These are phyloP conservation scores for Beris chalybata DNA, from an alignment of 2,888 invertebrate genomes.

Conservation along the genomic window DNA sequence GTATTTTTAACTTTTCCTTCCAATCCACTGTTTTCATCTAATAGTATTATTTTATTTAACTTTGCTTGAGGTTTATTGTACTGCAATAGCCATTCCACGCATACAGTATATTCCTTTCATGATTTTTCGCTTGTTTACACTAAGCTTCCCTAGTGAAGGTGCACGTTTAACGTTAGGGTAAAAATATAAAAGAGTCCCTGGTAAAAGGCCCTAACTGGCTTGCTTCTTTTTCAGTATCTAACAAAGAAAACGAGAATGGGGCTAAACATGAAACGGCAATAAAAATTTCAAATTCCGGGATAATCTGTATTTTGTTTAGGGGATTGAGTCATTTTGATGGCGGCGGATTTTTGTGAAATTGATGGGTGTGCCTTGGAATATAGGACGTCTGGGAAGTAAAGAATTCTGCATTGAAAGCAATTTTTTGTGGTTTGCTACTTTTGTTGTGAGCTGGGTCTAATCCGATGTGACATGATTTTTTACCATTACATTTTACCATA, in stretches of 20 bases:
- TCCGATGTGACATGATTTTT: too few relatives aligned
- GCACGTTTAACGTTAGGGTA: not conserved
- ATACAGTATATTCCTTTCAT: slow-evolving; percentile 18
- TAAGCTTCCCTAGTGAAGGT: slow-evolving; percentile 21
- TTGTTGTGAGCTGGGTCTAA: too few relatives aligned
- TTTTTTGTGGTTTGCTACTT: too few relatives aligned
- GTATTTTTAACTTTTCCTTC: too few relatives aligned
- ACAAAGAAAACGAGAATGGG: slow-evolving; percentile 24
- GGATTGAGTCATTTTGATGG: not conserved
- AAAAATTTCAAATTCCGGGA: slow-evolving; percentile 35
- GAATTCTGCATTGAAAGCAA: too few relatives aligned
- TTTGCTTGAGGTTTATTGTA: slow-evolving; percentile 14
- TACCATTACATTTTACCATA: too few relatives aligned
- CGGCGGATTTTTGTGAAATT: not conserved
- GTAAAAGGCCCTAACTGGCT: slow-evolving; percentile 4
- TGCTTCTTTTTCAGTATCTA: slow-evolving; percentile 16
- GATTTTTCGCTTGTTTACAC: slow-evolving; percentile 31
- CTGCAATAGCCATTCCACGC: not conserved
- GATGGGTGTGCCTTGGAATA: too few relatives aligned
- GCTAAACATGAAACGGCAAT: slow-evolving; percentile 32
- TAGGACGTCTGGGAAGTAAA: too few relatives aligned
- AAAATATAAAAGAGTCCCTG: slow-evolving; percentile 10
- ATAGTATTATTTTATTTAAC: slow-evolving; percentile 8
- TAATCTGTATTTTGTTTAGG: slow-evolving; percentile 27
- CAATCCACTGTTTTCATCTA: not conserved